Percentiles rank a stretch among this genome's conserved stretches.
These are phyloP conservation scores for Emydura subglobosa DNA, from an alignment of 2,113 vertebrate genomes.

Conservation along the genomic window DNA sequence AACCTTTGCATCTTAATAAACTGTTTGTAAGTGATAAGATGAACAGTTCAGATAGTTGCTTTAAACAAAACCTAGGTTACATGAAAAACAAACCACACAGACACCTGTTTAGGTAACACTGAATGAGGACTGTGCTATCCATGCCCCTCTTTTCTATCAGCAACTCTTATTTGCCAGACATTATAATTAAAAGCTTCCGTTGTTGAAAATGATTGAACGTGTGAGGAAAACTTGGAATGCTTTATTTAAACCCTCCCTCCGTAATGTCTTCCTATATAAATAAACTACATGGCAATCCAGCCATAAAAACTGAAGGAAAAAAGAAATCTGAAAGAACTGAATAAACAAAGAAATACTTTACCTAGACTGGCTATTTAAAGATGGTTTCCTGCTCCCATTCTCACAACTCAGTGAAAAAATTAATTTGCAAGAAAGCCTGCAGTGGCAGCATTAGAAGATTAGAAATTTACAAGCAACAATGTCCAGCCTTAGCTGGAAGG, in stretches of 20 bases:
- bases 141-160: not conserved
- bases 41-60: not conserved
- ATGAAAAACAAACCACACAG: not conserved
- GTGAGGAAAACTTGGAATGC: not conserved
- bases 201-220: not conserved
- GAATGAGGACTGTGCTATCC: not conserved
- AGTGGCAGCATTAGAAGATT: not conserved
- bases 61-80: not conserved
- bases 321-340: not conserved
- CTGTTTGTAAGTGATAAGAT: not conserved
- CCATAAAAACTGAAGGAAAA: not conserved
- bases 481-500: not conserved
- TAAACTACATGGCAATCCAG: not conserved
- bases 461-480: not conserved
- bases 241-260: not conserved
- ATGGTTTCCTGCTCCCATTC: not conserved
- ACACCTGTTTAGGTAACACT: not conserved
- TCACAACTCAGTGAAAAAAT: fast-evolving
- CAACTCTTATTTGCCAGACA: not conserved
- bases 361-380: not conserved
- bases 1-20: not conserved
- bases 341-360: not conserved
- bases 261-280: not conserved
- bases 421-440: not conserved
- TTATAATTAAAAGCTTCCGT: not conserved